These are phyloP conservation scores for Otus sunia DNA, from an alignment of 2,113 vertebrate species.

Conservation along the genomic window DNA sequence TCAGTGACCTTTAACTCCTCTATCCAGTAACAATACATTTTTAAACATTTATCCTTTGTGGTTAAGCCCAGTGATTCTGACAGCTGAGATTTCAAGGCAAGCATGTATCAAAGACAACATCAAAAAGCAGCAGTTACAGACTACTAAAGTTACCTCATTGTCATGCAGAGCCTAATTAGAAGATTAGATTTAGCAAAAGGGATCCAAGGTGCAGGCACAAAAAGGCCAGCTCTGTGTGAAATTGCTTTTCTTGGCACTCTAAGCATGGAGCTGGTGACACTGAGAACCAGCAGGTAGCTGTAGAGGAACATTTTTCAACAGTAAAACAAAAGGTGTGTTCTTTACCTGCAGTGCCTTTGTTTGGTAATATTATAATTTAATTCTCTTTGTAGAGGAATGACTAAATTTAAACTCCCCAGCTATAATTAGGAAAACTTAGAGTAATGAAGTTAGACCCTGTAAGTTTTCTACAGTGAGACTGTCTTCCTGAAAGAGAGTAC, in stretches of 20 bases:
- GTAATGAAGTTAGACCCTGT: neutral
- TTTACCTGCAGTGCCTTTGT: neutral
- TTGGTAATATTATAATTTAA: neutral
- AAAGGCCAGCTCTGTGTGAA: neutral
- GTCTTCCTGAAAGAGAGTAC: neutral
- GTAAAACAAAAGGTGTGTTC: neutral
- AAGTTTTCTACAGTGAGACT: neutral
- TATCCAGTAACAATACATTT: neutral
- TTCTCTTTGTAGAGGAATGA: neutral
- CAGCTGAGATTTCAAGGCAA: neutral
- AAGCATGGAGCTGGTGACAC: neutral
- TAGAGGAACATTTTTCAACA: neutral
- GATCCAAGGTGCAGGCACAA: neutral
- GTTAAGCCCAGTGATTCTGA: neutral
- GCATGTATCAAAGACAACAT: neutral
- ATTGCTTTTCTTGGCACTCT: neutral
- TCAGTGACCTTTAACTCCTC: neutral
- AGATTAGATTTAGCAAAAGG: conserved; percentile 8
- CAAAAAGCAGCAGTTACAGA: neutral
- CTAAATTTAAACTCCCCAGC: neutral
- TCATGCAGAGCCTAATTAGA: conserved; percentile 21
- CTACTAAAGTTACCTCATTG: neutral
- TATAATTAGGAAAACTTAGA: neutral
- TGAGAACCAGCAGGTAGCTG: neutral
- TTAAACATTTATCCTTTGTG: neutral